These are phyloP conservation scores for Ormyrus rosae DNA, from an alignment of 2,888 invertebrate species.

Conservation along the genomic window DNA sequence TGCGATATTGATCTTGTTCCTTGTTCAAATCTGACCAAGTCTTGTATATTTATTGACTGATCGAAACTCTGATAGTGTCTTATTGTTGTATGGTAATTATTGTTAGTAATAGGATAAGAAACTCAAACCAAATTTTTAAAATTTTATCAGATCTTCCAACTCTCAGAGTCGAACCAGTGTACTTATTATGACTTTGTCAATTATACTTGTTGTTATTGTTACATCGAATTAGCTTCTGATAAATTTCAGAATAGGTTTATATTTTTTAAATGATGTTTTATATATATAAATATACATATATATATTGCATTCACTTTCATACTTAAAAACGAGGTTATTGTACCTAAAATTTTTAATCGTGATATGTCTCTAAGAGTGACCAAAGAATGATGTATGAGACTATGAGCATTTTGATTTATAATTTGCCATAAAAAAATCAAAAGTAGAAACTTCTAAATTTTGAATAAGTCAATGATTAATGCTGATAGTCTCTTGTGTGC, in stretches of 20 bases:
- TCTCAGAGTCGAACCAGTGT: constrained; percentile 55
- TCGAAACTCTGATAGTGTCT: constrained; percentile 63
- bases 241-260: constrained; percentile 52
- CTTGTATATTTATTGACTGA: constrained; percentile 61
- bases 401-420: constrained; percentile 50
- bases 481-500: constrained; percentile 56
- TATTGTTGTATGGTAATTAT: constrained; percentile 59
- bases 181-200: constrained; percentile 56
- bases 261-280: constrained; percentile 54
- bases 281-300: constrained; percentile 13
- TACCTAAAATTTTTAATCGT: constrained; percentile 56
- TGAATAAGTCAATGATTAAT: constrained; percentile 40
- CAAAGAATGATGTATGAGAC: constrained; percentile 62
- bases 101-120: constrained; percentile 57
- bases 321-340: constrained; percentile 50
- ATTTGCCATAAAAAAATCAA: constrained; percentile 53
- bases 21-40: constrained; percentile 58
- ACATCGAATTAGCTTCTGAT: constrained; percentile 53
- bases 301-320: constrained; percentile 54
- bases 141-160: constrained; percentile 53
- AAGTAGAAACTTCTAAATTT: constrained; percentile 45
- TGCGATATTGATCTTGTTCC: constrained; percentile 56
- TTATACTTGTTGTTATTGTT: constrained; percentile 58
- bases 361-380: constrained; percentile 61
- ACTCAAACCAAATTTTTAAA: constrained; percentile 60